These are phyloP conservation scores for Probosciger aterrimus DNA, from an alignment of 2,113 vertebrate genomes.

Conservation along the genomic window DNA sequence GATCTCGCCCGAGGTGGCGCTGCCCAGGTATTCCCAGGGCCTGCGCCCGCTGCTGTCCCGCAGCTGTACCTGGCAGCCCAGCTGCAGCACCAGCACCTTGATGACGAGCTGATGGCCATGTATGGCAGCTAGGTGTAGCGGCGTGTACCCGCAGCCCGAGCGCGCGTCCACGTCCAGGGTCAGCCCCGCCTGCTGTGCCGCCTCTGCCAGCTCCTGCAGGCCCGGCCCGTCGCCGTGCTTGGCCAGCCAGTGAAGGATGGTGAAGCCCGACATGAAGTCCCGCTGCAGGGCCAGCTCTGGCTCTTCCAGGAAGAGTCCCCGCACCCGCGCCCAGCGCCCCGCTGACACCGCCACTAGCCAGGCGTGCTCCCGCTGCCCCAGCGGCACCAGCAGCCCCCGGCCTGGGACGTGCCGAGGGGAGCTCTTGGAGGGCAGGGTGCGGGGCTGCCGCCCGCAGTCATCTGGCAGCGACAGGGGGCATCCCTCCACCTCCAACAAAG, in stretches of 20 bases:
- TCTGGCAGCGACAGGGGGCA: slow-evolving; percentile 19
- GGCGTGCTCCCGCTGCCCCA: slow-evolving; percentile 82
- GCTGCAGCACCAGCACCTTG: slow-evolving; percentile 83
- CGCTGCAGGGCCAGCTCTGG: slow-evolving; percentile 78
- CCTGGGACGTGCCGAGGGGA: neutral
- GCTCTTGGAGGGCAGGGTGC: neutral
- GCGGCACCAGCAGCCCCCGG: slow-evolving; percentile 70
- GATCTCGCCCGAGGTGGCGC: slow-evolving; percentile 72
- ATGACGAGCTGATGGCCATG: slow-evolving; percentile 83
- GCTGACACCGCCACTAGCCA: slow-evolving; percentile 88
- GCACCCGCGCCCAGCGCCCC: slow-evolving; percentile 80
- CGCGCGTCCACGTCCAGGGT: slow-evolving; percentile 78
- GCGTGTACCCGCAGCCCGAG: slow-evolving; percentile 86
- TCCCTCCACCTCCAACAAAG: slow-evolving; percentile 53
- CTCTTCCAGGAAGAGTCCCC: slow-evolving; percentile 83
- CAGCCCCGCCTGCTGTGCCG: slow-evolving; percentile 72
- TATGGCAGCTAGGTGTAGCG: slow-evolving; percentile 89
- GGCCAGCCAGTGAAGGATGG: slow-evolving; percentile 91
- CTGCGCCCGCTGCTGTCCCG: slow-evolving; percentile 85
- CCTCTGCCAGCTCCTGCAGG: slow-evolving; percentile 82
- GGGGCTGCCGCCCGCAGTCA: slow-evolving; percentile 1
- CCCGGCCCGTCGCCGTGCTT: slow-evolving; percentile 86
- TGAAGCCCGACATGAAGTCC: slow-evolving; percentile 93
- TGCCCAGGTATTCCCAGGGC: slow-evolving; percentile 88
- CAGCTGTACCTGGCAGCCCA: slow-evolving; percentile 77